These are phyloP conservation scores for Malurus splendens DNA, from an alignment of 2,797 vertebrate species.

Conservation along the genomic window DNA sequence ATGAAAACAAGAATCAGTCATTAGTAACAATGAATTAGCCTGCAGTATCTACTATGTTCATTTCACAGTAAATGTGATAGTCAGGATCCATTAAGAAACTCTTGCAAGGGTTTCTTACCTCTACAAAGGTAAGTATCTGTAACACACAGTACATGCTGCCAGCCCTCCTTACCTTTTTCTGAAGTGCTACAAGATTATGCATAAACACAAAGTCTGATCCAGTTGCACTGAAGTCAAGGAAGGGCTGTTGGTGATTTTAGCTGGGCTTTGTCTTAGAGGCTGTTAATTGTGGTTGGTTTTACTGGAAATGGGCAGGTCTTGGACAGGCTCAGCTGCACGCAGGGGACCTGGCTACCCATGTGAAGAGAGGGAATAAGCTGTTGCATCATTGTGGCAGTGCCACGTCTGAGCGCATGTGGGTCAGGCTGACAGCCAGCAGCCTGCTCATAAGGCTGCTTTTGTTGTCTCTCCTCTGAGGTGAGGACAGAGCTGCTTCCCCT, in stretches of 20 bases:
- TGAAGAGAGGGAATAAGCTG: neutral
- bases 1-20: conserved; percentile 14
- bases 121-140: neutral
- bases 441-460: neutral
- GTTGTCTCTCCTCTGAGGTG: neutral
- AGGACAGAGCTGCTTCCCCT: neutral
- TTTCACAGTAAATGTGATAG: neutral
- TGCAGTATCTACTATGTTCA: neutral
- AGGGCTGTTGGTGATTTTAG: neutral
- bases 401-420: neutral
- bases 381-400: neutral
- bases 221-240: neutral
- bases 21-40: conserved; percentile 10
- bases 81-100: neutral
- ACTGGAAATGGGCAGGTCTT: neutral
- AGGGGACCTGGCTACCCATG: neutral
- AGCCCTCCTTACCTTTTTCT: neutral
- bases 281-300: neutral
- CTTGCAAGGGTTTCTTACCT: neutral
- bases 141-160: rapidly evolving
- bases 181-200: rapidly evolving
- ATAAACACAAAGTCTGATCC: neutral
- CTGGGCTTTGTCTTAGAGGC: neutral
- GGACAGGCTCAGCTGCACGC: neutral
- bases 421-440: neutral